Evolutionary conservation across 53 echinoderm and acorn worm genomes (phyloP).

Genomic region (Hippasteria phrygiana): DNA sequence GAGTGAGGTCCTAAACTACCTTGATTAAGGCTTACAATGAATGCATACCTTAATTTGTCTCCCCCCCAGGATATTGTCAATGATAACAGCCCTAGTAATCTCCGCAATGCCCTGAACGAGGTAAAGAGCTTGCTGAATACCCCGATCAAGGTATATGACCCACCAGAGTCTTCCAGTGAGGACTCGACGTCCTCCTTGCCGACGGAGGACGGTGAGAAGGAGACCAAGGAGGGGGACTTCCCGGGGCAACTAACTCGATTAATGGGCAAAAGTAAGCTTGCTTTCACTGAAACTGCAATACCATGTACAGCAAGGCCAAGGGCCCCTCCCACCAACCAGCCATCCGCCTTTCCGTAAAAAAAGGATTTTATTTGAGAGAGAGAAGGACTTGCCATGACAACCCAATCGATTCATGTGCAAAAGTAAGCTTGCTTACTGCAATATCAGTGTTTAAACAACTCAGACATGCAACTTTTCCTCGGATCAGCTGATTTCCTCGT

Average conservation of each 20-base stretch:
- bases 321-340: neutral
- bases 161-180: constrained; percentile 27
- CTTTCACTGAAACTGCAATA: neutral
- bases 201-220: constrained; percentile 46
- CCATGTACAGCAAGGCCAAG: too few species aligned
- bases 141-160: constrained; percentile 74
- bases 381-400: too few species aligned
- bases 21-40: too few species aligned
- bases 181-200: constrained; percentile 49
- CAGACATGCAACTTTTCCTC: too few species aligned
- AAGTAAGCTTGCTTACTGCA: neutral
- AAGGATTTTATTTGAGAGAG: too few species aligned
- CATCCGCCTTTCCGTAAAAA: neutral
- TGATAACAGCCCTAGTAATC: constrained; percentile 71
- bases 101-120: constrained; percentile 75
- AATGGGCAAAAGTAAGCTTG: constrained; percentile 93
- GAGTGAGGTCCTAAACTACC: too few species aligned
- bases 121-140: constrained; percentile 77
- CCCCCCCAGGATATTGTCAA: constrained; percentile 69
- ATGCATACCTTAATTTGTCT: constrained; percentile 21
- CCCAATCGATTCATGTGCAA: neutral
- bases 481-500: too few species aligned
- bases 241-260: constrained; percentile 95
- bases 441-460: too few species aligned
- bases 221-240: constrained; percentile 88